Evolutionary conservation across 2,888 invertebrate genomes (phyloP).

Genomic region (Sarcophaga subvicina): DNA sequence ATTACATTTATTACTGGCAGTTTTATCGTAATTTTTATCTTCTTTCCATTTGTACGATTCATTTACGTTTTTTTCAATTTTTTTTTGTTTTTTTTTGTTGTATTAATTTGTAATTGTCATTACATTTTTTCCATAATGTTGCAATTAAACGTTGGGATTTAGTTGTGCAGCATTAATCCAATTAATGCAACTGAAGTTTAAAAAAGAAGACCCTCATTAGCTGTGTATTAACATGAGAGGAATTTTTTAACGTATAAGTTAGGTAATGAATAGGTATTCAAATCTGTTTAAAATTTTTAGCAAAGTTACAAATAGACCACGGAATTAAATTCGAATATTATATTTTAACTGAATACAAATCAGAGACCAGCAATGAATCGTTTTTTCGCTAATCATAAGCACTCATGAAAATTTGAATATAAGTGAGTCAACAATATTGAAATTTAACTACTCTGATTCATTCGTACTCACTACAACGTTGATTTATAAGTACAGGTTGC

Average conservation of each 20-base stretch:
- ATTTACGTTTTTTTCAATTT: neutral
- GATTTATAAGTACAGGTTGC: too few species aligned
- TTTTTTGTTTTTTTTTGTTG: constrained; percentile 1
- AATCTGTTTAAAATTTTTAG: too few species aligned
- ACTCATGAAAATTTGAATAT: too few species aligned
- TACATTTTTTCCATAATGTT: constrained; percentile 25
- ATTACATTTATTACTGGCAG: constrained; percentile 45
- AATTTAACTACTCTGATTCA: too few species aligned
- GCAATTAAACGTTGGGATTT: constrained; percentile 31
- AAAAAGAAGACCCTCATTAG: neutral
- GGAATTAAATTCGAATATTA: too few species aligned
- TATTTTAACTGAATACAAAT: too few species aligned
- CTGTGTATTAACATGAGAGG: neutral
- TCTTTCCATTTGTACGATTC: neutral
- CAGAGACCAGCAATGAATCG: too few species aligned
- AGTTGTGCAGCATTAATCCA: neutral
- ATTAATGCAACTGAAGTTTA: neutral
- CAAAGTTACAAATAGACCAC: too few species aligned
- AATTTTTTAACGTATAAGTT: neutral
- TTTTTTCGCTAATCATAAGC: too few species aligned
- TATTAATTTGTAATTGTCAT: constrained; percentile 35
- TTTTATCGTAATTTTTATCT: constrained; percentile 29
- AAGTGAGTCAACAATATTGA: too few species aligned
- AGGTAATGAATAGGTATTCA: neutral
- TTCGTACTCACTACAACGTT: too few species aligned